Base-by-base conservation (phyloP, 2,888 invertebrate species). In the Morpho helenor region DNA sequence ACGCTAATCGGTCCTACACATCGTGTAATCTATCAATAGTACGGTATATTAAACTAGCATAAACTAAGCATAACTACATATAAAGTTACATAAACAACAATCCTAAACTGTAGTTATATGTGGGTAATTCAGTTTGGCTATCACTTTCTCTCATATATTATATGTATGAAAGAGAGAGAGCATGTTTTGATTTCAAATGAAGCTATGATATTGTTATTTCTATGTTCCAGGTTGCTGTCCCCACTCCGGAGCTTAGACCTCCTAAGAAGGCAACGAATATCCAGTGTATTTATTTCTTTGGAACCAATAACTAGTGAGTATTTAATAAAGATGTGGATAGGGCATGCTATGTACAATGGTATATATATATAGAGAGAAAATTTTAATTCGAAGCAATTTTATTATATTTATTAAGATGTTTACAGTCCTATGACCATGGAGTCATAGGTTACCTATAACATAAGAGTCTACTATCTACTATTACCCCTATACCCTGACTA, bases 271-370 rank as follows among this genome's bases (percentile, higher is more conserved):
- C 95, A 68, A 92, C 74, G 45, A 93, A 94, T 62, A 80, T 93
- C 52, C 95, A 95, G 76, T 98, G 97, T 88, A 96, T 98, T 67
- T 98, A 95, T 87, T 98, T 98, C 91, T 98, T 97, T 86, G 98
- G 98, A 58, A 94, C 96, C n/a, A 95, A 97, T 73, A 97, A 98
- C 82, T 97, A 96, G 98, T 98, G 92, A 97, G 98, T 95, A 76
- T 40, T 23, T 22, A 46, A 50, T 44, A 45, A 45, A 16, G 31
- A 5, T 31, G 5, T 31, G 31, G 31, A 31, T 31, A 5, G 31
- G 31, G 0, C 31, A 31, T 31, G 5, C 3, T 31, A 31, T 5
- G 5, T 31, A 31, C 31, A 31, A 5, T 2, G 31, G 31, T 31
- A 31, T 31, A 31, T 16, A 2, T 16, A 16, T 16, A n/a, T n/a